A percentile compares a stretch with the other conserved stretches of the same genome.
These are phyloP conservation scores for Acrocera orbiculus DNA, from an alignment of 2,888 invertebrate species.

Conservation along the genomic window DNA sequence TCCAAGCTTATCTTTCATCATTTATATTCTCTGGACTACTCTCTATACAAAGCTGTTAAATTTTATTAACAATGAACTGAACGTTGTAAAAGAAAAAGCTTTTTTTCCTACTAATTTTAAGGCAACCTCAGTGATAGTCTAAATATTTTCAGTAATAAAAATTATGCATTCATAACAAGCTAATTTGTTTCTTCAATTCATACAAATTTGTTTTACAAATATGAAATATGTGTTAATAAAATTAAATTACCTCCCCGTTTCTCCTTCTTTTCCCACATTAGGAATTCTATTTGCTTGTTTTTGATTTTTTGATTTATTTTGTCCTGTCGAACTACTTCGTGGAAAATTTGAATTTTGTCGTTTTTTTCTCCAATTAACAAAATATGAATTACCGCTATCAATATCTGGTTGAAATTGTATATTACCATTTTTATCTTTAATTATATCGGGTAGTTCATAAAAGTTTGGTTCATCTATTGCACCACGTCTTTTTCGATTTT, in stretches of 20 bases:
- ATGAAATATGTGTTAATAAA: no score
- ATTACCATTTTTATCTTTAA: constrained; percentile 28
- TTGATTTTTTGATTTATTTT: constrained; percentile 3
- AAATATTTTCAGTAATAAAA: no score
- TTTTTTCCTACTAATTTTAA: no score
- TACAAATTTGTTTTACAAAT: no score
- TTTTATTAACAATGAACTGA: no score
- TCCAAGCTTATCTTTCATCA: no score
- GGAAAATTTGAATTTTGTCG: constrained; percentile 33
- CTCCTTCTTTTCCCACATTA: constrained; percentile 8
- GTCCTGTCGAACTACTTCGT: constrained; percentile 5
- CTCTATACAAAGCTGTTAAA: no score
- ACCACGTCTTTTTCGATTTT: constrained; percentile 25
- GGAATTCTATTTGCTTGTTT: constrained; percentile 5
- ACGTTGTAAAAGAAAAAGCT: no score
- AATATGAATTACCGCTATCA: constrained; percentile 35
- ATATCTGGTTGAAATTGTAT: constrained; percentile 26
- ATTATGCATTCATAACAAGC: no score
- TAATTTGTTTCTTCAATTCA: no score
- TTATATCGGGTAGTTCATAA: constrained; percentile 35
- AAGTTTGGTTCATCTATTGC: constrained; percentile 29
- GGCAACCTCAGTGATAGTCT: no score
- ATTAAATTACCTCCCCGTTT: constrained; percentile 20
- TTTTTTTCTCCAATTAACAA: constrained; percentile 36
- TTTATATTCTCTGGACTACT: no score